Conservation (phyloP, 2,888 invertebrate genomes). For the Brenthis hecate region DNA sequence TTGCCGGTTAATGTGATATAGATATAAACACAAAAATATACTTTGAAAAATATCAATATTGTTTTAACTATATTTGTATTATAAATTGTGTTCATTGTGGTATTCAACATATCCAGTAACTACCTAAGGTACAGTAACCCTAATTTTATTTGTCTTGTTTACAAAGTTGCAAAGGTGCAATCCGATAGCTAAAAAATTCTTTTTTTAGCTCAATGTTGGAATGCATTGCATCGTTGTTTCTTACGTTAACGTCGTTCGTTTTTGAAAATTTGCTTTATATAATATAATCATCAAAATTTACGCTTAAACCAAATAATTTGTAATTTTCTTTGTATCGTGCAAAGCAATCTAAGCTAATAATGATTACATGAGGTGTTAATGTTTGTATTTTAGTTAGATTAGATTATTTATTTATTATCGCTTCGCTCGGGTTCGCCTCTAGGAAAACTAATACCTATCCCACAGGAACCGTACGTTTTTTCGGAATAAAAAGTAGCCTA, state of each 20-base stretch:
- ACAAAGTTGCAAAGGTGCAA: constrained; percentile 22
- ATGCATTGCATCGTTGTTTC: constrained; percentile 10
- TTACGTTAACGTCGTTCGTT: background rate
- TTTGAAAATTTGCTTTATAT: background rate
- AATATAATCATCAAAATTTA: too few species aligned
- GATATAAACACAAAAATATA: constrained; percentile 15
- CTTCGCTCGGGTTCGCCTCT: too few species aligned
- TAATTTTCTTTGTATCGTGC: too few species aligned
- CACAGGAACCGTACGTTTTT: too few species aligned
- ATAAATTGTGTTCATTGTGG: constrained; percentile 4
- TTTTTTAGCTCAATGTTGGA: constrained; percentile 16
- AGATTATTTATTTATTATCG: too few species aligned
- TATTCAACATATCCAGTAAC: background rate
- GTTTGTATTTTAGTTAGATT: too few species aligned
- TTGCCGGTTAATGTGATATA: constrained; percentile 17
- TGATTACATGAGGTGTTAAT: too few species aligned
- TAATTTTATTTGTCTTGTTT: constrained; percentile 19
- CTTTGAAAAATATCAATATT: background rate
- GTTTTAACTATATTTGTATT: background rate
- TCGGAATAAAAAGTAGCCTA: too few species aligned
- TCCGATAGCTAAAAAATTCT: constrained; percentile 17
- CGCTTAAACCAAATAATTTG: too few species aligned
- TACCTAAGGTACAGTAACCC: constrained; percentile 6
- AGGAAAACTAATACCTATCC: too few species aligned
- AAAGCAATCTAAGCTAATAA: too few species aligned